These are phyloP conservation scores for Musca domestica DNA, from an alignment of 1,140 invertebrate genomes.

Conservation along the genomic window DNA sequence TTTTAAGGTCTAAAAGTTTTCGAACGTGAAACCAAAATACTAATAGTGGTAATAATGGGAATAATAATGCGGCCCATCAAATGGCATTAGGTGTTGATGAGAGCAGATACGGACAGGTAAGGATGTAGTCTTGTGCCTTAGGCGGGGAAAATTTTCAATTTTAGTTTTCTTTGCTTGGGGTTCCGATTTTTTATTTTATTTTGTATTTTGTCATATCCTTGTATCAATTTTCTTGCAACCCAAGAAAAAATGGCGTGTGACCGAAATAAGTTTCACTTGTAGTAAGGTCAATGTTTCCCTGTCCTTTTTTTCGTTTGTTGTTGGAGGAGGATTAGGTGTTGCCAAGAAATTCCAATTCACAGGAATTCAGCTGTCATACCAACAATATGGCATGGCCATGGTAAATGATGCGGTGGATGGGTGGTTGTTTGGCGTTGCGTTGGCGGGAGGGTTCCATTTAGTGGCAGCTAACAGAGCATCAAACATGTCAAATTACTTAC, in stretches of 20 bases:
- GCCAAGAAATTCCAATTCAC: too few relatives aligned
- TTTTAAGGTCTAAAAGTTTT: conserved; percentile 15
- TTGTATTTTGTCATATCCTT: background rate
- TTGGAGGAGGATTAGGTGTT: too few relatives aligned
- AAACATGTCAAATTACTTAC: conserved; percentile 17
- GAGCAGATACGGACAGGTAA: background rate
- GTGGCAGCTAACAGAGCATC: background rate
- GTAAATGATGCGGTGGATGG: too few relatives aligned
- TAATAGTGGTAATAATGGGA: background rate
- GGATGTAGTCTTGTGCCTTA: too few relatives aligned
- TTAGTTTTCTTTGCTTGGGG: conserved; percentile 2
- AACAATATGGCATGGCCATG: too few relatives aligned
- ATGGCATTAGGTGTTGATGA: conserved; percentile 19
- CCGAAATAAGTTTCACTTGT: too few relatives aligned
- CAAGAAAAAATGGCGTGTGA: too few relatives aligned
- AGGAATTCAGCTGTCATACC: too few relatives aligned
- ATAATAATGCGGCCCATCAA: conserved; percentile 14
- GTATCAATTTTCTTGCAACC: background rate
- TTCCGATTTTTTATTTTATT: too few relatives aligned
- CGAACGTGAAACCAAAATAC: conserved; percentile 1
- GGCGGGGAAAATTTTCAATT: background rate
- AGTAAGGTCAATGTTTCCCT: too few relatives aligned
- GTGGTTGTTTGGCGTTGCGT: too few relatives aligned
- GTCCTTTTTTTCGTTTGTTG: background rate
- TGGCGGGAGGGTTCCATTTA: too few relatives aligned